phyloP scores from a whole-genome alignment of 1,140 invertebrate genomes.

The Ylistrum balloti region DNA sequence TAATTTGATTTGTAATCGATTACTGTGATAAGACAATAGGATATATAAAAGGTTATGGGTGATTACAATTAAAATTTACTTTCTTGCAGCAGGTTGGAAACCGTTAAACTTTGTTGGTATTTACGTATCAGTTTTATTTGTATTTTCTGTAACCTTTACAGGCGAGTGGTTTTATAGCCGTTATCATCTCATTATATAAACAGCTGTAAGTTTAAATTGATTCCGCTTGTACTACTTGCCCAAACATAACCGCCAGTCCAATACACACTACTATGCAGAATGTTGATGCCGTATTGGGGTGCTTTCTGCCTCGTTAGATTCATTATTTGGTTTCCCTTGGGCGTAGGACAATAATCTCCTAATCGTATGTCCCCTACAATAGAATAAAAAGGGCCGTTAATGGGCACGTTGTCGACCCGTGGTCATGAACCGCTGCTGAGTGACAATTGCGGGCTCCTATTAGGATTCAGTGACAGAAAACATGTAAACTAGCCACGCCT shows the following conservation, averaged over 20 bases:
- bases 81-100: not conserved
- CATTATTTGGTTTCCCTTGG: not conserved
- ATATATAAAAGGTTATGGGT: not conserved
- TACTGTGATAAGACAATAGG: not conserved
- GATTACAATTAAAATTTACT: not conserved
- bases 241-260: not conserved
- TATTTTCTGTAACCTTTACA: not conserved
- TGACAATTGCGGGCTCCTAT: not conserved
- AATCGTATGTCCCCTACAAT: conserved; percentile 14
- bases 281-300: not conserved
- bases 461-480: not conserved
- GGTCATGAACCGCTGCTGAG: not conserved
- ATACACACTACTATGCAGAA: not conserved
- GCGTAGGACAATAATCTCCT: conserved; percentile 22
- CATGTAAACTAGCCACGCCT: conserved; percentile 25
- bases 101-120: not conserved
- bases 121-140: not conserved
- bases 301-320: not conserved
- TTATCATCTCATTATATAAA: not conserved
- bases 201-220: conserved; percentile 34
- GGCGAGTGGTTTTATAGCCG: not conserved
- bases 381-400: conserved; percentile 22
- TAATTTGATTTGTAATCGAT: not conserved
- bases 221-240: not conserved
- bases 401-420: not conserved